phyloP scores from a whole-genome alignment of 1,140 invertebrate species.

The Pogonomyrmex barbatus region DNA sequence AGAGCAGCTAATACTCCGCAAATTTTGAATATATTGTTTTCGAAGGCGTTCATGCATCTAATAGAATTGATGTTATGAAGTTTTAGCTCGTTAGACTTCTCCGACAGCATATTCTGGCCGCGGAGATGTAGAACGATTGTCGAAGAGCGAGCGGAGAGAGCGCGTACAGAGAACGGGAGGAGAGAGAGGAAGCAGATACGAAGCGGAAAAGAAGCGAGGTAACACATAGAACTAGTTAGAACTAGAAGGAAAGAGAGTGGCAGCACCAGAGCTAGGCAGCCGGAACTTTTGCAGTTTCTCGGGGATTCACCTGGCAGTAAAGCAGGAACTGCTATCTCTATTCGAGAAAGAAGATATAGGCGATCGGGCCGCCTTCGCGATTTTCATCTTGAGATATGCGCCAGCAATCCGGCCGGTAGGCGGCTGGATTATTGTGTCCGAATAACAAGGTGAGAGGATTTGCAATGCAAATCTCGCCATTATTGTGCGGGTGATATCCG shows the following conservation, averaged over 20 bases:
- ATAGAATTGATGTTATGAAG: constrained; percentile 46
- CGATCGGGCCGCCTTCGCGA: constrained; percentile 25
- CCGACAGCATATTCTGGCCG: constrained; percentile 28
- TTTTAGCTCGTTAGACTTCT: constrained; percentile 50
- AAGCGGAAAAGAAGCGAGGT: background rate
- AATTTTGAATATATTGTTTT: constrained; percentile 55
- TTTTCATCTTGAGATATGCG: constrained; percentile 73
- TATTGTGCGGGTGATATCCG: constrained; percentile 5
- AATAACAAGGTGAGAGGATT: constrained; percentile 75
- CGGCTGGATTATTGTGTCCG: constrained; percentile 69
- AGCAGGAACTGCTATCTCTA: constrained; percentile 59
- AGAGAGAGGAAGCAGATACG: background rate
- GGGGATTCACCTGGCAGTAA: constrained; percentile 50
- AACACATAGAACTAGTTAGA: constrained; percentile 23
- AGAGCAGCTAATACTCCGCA: background rate
- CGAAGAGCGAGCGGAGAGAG: background rate
- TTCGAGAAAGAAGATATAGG: constrained; percentile 3
- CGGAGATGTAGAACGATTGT: constrained; percentile 24
- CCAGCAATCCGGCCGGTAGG: constrained; percentile 47
- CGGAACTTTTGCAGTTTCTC: constrained; percentile 65
- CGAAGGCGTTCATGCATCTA: constrained; percentile 43
- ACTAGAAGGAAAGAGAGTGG: background rate
- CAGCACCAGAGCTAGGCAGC: background rate
- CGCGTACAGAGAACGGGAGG: background rate
- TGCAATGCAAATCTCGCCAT: constrained; percentile 76